A percentile compares a stretch with the other conserved stretches of the same genome.
These are phyloP conservation scores for Myodes glareolus DNA, from an alignment of 2,113 vertebrate species.

Conservation along the genomic window DNA sequence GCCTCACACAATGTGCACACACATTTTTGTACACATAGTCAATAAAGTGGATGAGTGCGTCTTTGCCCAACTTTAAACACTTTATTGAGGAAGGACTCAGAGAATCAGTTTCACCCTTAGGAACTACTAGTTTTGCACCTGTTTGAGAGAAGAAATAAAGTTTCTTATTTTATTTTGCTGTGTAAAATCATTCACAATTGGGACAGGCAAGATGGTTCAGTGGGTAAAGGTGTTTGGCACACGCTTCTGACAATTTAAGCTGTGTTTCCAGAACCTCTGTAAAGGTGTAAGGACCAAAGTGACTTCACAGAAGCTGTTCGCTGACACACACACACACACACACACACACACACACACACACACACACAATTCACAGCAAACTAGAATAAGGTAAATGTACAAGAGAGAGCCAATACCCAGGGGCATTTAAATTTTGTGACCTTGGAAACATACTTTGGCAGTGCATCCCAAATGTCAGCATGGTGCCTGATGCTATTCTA, in stretches of 20 bases:
- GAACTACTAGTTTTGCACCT: background rate
- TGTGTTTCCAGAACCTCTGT: background rate
- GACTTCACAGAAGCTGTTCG: background rate
- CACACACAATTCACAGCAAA: background rate
- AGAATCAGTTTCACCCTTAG: background rate
- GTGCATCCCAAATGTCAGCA: background rate
- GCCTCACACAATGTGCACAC: background rate
- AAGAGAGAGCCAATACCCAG: background rate
- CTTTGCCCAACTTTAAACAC: background rate
- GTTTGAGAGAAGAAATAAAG: background rate
- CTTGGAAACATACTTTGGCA: background rate
- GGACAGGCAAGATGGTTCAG: background rate
- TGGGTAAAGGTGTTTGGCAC: background rate
- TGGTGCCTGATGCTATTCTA: background rate
- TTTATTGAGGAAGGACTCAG: background rate
- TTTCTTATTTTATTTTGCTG: background rate
- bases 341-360: background rate
- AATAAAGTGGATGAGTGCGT: background rate
- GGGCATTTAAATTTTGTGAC: background rate
- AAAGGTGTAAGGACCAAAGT: background rate
- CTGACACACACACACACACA: background rate
- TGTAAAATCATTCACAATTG: background rate
- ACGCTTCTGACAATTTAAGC: background rate
- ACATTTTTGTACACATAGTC: background rate
- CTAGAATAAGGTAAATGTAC: background rate